Base-by-base conservation (phyloP, 2,113 vertebrate genomes). In the Chloropsis cyanopogon region DNA sequence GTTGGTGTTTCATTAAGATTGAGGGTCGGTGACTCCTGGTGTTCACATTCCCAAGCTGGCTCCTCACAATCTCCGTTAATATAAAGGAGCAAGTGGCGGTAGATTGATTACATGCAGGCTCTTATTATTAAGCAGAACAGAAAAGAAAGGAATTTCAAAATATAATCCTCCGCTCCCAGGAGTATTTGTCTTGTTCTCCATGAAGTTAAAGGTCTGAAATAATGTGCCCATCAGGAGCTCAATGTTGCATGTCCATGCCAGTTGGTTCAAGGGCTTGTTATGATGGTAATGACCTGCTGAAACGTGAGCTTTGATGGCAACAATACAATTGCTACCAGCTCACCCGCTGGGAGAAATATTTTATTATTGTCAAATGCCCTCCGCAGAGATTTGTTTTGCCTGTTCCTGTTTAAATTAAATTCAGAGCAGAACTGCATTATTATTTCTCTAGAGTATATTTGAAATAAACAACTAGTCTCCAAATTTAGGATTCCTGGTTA, bases 251-350 rank as follows among this genome's bases (percentile, higher is more conserved):
- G 97, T 98, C 98, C 97, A 96, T 97, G 97, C 98, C 98, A 98
- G 98, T 98, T 98, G 98, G 98, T 98, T 97, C 97, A 98, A 97
- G 97, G 98, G 97, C 98, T 98, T 98, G 98, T 98, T 98, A 98
- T 96, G 97, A 98, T 98, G 98, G 98, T 98, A 98, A 98, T 98
- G 98, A 98, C 98, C 98, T 97, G 91, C 98, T 95, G 97, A 96
- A 98, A 97, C 94, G 97, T 98, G 98, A 97, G 97, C 97, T 97
- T 97, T 96, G 96, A 97, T 98, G 90, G 97, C 97, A 98, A 97
- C 97, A 98, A 97, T 98, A 96, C 98, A 97, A 98, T 98, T 97
- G 97, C 98, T 97, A 97, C 97, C 83, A 97, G 98, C 97, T 98
- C 98, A 98, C 98, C 98, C 97, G 97, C 98, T 98, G 98, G 97